phyloP scores from a whole-genome alignment of 2,888 invertebrate genomes.

The Trachelus tabidus region DNA sequence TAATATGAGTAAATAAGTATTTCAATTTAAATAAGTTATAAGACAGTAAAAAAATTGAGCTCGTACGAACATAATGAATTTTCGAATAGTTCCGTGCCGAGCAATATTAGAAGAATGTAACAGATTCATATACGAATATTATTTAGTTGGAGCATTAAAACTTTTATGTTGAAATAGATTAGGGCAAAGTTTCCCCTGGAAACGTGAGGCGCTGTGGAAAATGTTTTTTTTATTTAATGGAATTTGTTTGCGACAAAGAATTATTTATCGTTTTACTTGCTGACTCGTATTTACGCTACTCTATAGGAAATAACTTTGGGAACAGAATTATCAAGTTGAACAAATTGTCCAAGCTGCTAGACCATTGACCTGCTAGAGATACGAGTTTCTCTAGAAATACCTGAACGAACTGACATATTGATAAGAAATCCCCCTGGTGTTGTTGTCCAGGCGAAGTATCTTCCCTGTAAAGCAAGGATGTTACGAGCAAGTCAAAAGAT shows the following conservation, averaged over 20 bases:
- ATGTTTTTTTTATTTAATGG: background rate
- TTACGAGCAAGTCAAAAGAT: background rate
- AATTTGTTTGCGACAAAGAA: background rate
- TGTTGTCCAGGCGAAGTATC: background rate
- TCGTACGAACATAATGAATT: too few relatives aligned
- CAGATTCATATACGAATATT: background rate
- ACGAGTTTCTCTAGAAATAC: constrained; percentile 11
- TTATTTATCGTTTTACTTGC: background rate
- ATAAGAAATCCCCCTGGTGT: constrained; percentile 9
- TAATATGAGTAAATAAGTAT: background rate
- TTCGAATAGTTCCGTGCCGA: background rate
- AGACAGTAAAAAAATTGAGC: background rate
- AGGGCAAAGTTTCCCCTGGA: background rate
- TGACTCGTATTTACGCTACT: background rate
- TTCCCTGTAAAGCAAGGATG: background rate
- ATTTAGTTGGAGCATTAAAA: background rate
- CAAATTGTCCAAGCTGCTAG: background rate
- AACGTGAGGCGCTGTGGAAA: background rate
- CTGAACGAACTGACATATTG: constrained; percentile 14
- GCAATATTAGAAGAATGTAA: background rate
- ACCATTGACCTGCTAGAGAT: constrained; percentile 17
- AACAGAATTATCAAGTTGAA: background rate
- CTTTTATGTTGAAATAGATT: background rate
- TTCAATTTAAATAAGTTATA: background rate
- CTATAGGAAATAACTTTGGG: background rate